Evolutionary conservation across 2,888 invertebrate genomes (phyloP).

Genomic region (Ectropis crepuscularia): DNA sequence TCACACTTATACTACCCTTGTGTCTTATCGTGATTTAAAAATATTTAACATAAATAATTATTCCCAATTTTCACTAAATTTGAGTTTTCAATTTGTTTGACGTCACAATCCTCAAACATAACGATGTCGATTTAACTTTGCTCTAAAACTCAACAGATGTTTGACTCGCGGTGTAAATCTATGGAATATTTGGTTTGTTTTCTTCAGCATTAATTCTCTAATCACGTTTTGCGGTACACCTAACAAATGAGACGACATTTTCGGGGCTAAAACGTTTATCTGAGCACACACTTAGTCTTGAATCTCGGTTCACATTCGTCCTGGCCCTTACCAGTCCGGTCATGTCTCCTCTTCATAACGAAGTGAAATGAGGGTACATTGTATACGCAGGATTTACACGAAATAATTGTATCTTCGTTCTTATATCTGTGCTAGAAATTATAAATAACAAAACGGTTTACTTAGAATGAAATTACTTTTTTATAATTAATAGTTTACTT

Average conservation of each 20-base stretch:
- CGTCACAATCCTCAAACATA: too few relatives aligned
- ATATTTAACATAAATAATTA: too few relatives aligned
- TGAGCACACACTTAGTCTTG: conserved; percentile 17
- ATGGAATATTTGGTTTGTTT: too few relatives aligned
- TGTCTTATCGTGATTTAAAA: too few relatives aligned
- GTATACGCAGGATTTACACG: conserved; percentile 26
- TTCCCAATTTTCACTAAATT: too few relatives aligned
- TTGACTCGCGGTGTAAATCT: too few relatives aligned
- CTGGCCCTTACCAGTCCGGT: conserved; percentile 39
- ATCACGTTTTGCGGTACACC: conserved; percentile 20
- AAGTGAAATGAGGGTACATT: conserved; percentile 45
- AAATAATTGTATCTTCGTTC: conserved; percentile 9
- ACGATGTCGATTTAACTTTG: too few relatives aligned
- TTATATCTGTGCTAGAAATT: conserved; percentile 2
- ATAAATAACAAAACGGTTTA: background rate
- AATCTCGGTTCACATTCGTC: conserved; percentile 25
- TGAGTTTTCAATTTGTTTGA: too few relatives aligned
- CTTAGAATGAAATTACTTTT: too few relatives aligned
- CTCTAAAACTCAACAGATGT: too few relatives aligned
- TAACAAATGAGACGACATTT: conserved; percentile 19
- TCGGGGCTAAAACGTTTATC: conserved; percentile 15
- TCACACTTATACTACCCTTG: too few relatives aligned
- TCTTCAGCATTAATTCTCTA: conserved; percentile 13
- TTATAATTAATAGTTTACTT: too few relatives aligned
- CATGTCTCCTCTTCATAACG: conserved; percentile 40